Evolutionary conservation across 2,113 vertebrate genomes (phyloP).

Genomic region (Thamnaconus septentrionalis): DNA sequence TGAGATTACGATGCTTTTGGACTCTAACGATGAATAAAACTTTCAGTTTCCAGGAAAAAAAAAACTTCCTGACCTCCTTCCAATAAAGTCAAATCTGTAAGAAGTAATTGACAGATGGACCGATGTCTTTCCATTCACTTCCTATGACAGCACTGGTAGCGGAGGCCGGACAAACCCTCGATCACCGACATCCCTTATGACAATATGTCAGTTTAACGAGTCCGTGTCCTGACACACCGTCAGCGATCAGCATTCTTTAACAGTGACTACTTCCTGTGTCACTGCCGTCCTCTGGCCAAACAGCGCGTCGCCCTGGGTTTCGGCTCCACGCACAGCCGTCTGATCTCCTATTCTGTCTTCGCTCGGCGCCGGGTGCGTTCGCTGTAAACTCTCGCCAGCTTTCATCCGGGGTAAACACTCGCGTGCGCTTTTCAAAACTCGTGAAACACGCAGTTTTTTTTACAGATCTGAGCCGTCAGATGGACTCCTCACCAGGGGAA

Average conservation of each 20-base stretch:
- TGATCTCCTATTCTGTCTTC: too few species aligned
- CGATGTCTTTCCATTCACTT: slow-evolving; percentile 42
- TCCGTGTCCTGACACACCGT: slow-evolving; percentile 41
- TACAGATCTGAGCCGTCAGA: slow-evolving; percentile 29
- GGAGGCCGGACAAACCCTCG: slow-evolving; percentile 35
- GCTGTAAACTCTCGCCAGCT: too few species aligned
- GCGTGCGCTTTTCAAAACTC: too few species aligned
- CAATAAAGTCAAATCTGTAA: slow-evolving; percentile 19
- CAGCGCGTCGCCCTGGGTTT: too few species aligned
- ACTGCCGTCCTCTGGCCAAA: not conserved
- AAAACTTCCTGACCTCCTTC: not conserved
- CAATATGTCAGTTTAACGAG: slow-evolving; percentile 54
- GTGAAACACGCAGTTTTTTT: too few species aligned
- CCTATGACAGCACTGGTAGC: slow-evolving; percentile 14
- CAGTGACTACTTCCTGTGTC: slow-evolving; percentile 37
- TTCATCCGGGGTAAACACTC: too few species aligned
- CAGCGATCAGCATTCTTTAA: slow-evolving; percentile 22
- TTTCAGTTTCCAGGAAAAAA: too few species aligned
- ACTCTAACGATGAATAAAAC: too few species aligned
- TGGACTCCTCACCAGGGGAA: slow-evolving; percentile 58
- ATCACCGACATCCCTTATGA: slow-evolving; percentile 49
- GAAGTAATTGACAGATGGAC: slow-evolving; percentile 27
- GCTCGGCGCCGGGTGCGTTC: too few species aligned
- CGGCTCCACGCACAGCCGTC: too few species aligned
- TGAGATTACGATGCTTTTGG: too few species aligned